These are phyloP conservation scores for Heterodera schachtii DNA, from an alignment of 1,140 invertebrate genomes.

Conservation along the genomic window DNA sequence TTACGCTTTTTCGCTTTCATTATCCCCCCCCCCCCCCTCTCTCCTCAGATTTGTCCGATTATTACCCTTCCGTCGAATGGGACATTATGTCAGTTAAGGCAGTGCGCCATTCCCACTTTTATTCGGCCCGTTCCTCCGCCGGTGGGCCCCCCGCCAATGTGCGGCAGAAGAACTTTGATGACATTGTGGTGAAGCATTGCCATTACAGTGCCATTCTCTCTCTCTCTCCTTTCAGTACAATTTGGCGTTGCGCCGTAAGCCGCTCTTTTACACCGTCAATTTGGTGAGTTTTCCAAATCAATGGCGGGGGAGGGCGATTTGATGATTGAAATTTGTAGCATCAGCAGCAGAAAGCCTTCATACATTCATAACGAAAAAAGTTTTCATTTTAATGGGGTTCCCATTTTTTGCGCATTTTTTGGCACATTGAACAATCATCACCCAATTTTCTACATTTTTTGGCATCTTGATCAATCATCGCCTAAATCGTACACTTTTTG, in stretches of 20 bases:
- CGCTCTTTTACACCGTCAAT: slow-evolving; percentile 73
- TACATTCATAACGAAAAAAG: no score
- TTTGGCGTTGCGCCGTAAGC: slow-evolving; percentile 79
- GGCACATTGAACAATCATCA: no score
- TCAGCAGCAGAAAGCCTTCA: no score
- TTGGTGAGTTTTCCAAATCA: slow-evolving; percentile 14
- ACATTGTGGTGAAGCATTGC: slow-evolving; percentile 21
- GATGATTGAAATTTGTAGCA: no score
- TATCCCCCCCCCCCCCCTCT: no score
- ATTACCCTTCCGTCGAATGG: slow-evolving; percentile 98
- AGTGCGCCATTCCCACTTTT: slow-evolving; percentile 83
- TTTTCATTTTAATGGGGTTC: no score
- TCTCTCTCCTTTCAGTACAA: slow-evolving; percentile 55
- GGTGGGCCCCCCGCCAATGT: not conserved
- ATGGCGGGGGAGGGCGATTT: no score
- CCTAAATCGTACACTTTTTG: no score
- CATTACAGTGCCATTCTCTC: not conserved
- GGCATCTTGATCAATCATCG: no score
- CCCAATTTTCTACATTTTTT: no score
- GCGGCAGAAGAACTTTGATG: slow-evolving; percentile 5
- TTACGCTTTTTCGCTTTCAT: not conserved
- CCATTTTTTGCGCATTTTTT: no score
- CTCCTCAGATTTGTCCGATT: slow-evolving; percentile 84
- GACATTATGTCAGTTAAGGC: slow-evolving; percentile 89
- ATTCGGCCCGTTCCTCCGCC: slow-evolving; percentile 74